Percentiles rank a stretch among this genome's conserved stretches.
These are phyloP conservation scores for Ectropis crepuscularia DNA, from an alignment of 2,888 invertebrate genomes.

Conservation along the genomic window DNA sequence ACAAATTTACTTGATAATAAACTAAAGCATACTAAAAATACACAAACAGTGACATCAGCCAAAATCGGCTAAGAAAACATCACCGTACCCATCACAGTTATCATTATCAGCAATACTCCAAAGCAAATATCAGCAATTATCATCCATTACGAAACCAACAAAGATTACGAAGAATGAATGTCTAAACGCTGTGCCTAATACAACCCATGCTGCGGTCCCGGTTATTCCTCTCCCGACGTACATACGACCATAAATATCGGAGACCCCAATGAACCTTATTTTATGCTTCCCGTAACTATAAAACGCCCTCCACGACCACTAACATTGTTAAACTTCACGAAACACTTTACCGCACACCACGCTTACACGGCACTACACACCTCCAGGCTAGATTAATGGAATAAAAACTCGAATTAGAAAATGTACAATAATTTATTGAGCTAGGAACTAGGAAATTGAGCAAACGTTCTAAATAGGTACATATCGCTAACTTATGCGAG, in stretches of 20 bases:
- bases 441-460: conserved; percentile 43
- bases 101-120: too few species aligned
- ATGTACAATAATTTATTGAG: conserved; percentile 25
- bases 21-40: too few species aligned
- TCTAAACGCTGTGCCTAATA: too few species aligned
- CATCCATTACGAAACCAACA: too few species aligned
- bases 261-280: conserved; percentile 49
- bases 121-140: too few species aligned
- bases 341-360: conserved; percentile 41
- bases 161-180: too few species aligned
- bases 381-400: conserved; percentile 1
- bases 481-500: conserved; percentile 32
- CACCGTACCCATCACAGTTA: too few species aligned
- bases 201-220: neutral
- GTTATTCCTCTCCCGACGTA: neutral
- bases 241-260: conserved; percentile 43
- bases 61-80: too few species aligned
- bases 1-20: too few species aligned
- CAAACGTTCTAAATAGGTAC: conserved; percentile 17
- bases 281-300: conserved; percentile 43
- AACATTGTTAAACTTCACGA: conserved; percentile 32
- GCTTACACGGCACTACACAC: conserved; percentile 33
- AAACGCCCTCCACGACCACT: conserved; percentile 36
- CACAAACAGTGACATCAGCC: too few species aligned
- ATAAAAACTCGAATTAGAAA: conserved; percentile 29